Percentiles rank a stretch among this genome's conserved stretches.
phyloP scores from a whole-genome alignment of 2,888 invertebrate genomes.

The Lasioglossum malachurum region DNA sequence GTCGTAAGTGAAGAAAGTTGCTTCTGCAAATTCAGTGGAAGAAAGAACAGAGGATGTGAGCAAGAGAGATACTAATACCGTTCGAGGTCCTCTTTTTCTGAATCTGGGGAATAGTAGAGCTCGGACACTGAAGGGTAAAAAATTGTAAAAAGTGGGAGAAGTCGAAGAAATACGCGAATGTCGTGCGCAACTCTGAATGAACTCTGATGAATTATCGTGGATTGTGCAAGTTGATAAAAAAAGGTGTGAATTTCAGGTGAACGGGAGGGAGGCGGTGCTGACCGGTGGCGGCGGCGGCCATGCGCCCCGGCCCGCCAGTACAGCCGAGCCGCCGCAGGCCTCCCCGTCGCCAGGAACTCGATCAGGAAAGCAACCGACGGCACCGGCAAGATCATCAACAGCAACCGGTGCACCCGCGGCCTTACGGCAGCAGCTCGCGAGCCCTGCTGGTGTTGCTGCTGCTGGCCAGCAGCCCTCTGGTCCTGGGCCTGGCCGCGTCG shows the following conservation, averaged over 20 bases:
- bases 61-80: too few relatives aligned
- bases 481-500: conserved; percentile 74
- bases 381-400: conserved; percentile 66
- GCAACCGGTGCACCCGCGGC: conserved; percentile 86
- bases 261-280: conserved; percentile 84
- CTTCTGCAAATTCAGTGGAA: too few relatives aligned
- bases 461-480: conserved; percentile 84
- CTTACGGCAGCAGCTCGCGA: conserved; percentile 85
- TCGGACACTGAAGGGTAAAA: too few relatives aligned
- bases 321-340: conserved; percentile 85
- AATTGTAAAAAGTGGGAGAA: too few relatives aligned
- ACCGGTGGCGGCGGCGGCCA: conserved; percentile 87
- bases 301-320: conserved; percentile 87
- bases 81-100: too few relatives aligned
- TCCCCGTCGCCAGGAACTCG: conserved; percentile 82
- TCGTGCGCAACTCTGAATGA: background rate
- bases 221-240: background rate
- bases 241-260: conserved; percentile 73
- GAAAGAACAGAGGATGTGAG: too few relatives aligned
- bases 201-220: background rate
- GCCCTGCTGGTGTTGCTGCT: conserved; percentile 87
- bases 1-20: too few relatives aligned
- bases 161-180: background rate
- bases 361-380: conserved; percentile 67
- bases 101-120: too few relatives aligned